These are phyloP conservation scores for Caenorhabditis plicata DNA, from an alignment of 2,888 invertebrate genomes.

Conservation along the genomic window DNA sequence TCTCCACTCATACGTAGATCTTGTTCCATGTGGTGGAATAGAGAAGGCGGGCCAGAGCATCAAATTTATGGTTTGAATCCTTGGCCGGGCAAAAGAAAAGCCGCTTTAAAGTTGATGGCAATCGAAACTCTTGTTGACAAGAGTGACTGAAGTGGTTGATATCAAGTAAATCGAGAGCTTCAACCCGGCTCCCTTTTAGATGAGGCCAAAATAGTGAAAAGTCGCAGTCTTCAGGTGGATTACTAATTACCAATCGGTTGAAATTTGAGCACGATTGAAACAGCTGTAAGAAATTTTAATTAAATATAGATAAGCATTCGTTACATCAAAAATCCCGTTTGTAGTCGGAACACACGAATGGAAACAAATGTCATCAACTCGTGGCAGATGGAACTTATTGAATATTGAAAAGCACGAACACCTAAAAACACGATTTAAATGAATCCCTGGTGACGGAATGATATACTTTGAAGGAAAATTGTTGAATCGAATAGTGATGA, in stretches of 20 bases:
- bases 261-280: conserved; percentile 14
- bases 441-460: not conserved
- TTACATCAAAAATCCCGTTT: conserved; percentile 19
- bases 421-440: not conserved
- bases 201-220: conserved; percentile 24
- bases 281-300: not conserved
- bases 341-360: conserved; percentile 14
- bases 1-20: conserved; percentile 16
- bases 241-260: conserved; percentile 15
- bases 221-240: conserved; percentile 6
- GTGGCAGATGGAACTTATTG: conserved; percentile 14
- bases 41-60: conserved; percentile 19
- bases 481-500: conserved; percentile 26
- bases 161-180: conserved; percentile 27
- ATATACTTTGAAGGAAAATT: conserved; percentile 10
- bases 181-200: conserved; percentile 15
- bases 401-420: conserved; percentile 11
- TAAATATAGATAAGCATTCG: not conserved
- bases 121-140: conserved; percentile 22
- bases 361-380: conserved; percentile 28
- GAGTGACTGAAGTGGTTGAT: conserved; percentile 28
- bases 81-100: conserved; percentile 29
- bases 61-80: conserved; percentile 11
- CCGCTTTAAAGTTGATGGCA: conserved; percentile 20
- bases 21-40: conserved; percentile 17